A percentile compares a stretch with the other conserved stretches of the same genome.
Conservation (phyloP, 30 jellyfish, hydroid and myxozoan genomes). For the Turritopsis rubra region DNA sequence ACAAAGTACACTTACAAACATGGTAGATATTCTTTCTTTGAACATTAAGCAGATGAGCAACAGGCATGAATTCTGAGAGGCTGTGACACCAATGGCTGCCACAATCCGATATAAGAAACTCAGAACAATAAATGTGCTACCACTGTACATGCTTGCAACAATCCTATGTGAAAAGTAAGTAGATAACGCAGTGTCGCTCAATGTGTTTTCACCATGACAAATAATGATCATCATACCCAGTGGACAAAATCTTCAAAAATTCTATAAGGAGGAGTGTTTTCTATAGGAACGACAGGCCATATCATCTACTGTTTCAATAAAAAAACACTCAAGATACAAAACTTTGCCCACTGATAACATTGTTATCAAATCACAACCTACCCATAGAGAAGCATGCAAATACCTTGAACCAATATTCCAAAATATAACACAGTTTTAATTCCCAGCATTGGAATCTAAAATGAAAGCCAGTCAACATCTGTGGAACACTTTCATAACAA, state of each 20-base stretch:
- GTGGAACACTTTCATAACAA: too few species aligned
- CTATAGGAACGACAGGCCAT: too few species aligned
- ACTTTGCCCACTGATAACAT: too few species aligned
- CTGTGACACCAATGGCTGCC: neutral
- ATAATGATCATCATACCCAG: too few species aligned
- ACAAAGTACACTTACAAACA: neutral
- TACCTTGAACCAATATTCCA: neutral
- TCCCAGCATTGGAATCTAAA: neutral
- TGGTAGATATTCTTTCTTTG: neutral
- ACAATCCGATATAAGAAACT: neutral
- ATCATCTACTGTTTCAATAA: too few species aligned
- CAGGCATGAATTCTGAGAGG: neutral
- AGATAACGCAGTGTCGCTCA: neutral
- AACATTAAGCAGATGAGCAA: neutral
- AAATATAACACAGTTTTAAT: neutral
- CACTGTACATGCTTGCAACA: neutral
- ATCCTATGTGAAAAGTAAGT: neutral
- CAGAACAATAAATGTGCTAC: neutral
- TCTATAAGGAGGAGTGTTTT: too few species aligned
- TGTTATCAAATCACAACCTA: neutral
- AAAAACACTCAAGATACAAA: too few species aligned
- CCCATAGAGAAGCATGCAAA: neutral
- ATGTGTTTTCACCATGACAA: neutral
- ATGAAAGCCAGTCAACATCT: neutral
- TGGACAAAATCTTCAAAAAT: neutral